phyloP scores from a whole-genome alignment of 2,888 invertebrate genomes.

The Amaurobius ferox region DNA sequence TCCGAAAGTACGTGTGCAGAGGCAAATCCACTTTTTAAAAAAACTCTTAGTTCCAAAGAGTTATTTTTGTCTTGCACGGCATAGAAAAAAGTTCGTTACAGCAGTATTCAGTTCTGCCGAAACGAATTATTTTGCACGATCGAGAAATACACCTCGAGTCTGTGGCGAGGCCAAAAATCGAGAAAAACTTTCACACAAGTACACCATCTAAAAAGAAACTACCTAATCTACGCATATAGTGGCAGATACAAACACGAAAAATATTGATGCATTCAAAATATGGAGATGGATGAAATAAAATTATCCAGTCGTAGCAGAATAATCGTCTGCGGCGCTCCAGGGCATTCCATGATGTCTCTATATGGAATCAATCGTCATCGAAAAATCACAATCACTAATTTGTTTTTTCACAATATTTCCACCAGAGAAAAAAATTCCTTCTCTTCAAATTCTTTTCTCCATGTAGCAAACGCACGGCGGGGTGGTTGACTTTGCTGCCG shows the following conservation, averaged over 20 bases:
- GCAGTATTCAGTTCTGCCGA: slow-evolving; percentile 6
- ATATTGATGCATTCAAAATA: background rate
- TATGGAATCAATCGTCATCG: background rate
- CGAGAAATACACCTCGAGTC: slow-evolving; percentile 10
- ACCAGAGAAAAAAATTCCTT: background rate
- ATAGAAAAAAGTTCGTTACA: background rate
- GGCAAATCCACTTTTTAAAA: background rate
- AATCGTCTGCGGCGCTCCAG: slow-evolving; percentile 26
- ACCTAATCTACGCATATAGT: background rate
- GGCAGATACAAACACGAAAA: background rate
- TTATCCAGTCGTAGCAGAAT: background rate
- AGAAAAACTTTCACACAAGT: background rate
- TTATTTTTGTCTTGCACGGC: background rate
- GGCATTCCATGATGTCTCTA: slow-evolving; percentile 35
- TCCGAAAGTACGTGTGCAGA: background rate
- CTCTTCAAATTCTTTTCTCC: slow-evolving; percentile 1
- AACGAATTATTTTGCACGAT: background rate
- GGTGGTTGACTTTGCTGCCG: slow-evolving; percentile 56
- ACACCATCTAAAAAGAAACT: background rate
- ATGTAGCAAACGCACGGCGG: slow-evolving; percentile 18
- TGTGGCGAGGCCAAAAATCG: background rate
- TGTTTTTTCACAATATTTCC: background rate
- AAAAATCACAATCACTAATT: background rate
- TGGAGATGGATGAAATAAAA: background rate
- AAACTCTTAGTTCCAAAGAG: background rate